phyloP scores from a whole-genome alignment of 2,797 vertebrate genomes.

The Rhadinocentrus ornatus region DNA sequence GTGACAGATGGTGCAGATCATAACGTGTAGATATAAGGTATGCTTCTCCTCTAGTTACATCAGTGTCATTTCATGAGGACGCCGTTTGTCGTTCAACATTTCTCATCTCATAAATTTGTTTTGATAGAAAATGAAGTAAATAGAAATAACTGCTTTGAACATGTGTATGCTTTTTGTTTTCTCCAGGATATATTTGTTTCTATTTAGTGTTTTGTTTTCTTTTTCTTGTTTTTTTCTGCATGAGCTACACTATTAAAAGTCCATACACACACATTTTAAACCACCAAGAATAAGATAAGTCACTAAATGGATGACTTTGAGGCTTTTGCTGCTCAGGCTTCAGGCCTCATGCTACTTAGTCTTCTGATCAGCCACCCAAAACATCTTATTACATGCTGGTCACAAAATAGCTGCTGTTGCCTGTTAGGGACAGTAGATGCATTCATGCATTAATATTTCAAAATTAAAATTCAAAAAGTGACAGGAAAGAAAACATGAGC shows the following conservation, averaged over 20 bases:
- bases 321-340: neutral
- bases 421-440: slow-evolving; percentile 15
- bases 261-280: slow-evolving; percentile 15
- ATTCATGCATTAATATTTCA: slow-evolving; percentile 22
- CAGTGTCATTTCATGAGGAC: neutral
- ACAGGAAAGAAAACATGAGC: slow-evolving; percentile 13
- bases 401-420: slow-evolving; percentile 20
- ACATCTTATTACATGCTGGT: slow-evolving; percentile 20
- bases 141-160: too few relatives aligned
- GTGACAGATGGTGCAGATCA: too few relatives aligned
- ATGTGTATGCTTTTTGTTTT: too few relatives aligned
- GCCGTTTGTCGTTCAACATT: too few relatives aligned
- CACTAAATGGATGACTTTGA: slow-evolving; percentile 28
- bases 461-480: slow-evolving; percentile 15
- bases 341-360: slow-evolving; percentile 18
- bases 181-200: too few relatives aligned
- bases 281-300: slow-evolving; percentile 14
- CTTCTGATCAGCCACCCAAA: slow-evolving; percentile 39
- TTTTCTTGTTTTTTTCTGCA: neutral
- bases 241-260: neutral
- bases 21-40: too few relatives aligned
- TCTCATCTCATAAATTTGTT: too few relatives aligned
- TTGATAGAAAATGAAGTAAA: too few relatives aligned
- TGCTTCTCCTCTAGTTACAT: too few relatives aligned
- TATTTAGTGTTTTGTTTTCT: neutral